Evolutionary conservation across 2,888 invertebrate genomes (phyloP), one percentile per base, ranked within the genome.

Genomic region (Leptinotarsa haldemani): DNA sequence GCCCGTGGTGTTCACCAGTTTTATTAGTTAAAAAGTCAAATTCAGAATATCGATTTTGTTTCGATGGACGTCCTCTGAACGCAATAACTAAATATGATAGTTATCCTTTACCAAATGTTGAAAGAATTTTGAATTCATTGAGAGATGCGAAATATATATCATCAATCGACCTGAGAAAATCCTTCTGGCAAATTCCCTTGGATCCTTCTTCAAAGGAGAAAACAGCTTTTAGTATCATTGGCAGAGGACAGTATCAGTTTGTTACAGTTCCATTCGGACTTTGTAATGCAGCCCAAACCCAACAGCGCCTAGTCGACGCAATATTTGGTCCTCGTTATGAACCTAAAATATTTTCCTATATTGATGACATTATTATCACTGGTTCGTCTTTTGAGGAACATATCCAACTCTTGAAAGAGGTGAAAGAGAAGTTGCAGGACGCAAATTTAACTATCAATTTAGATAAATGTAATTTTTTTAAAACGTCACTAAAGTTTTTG

Each of bases 171-270:
- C 66, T 83, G 9, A 77, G 73, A n/a, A 70, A 71, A 40, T 78
- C 78, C 2, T 82, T 80, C 75, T 81, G 79, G 79, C 82, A 83
- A 73, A 75, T 84, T 16, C 79, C 79, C 5, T 65, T 83, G 48
- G 67, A 74, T 47, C 64, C 72, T 25, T 63, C 67, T 15, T 80
- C 80, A 40, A 64, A 64, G 30, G 80, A 81, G 66, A 83, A 83
- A 71, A 83, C 83, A 25, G 83, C 84, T 4, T 85, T 85, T 77
- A 73, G 77, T 16, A 78, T 84, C 0, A 80, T 81, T 4, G 79
- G 82, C 13, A 71, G 81, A 47, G 83, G 84, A 3, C 75, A 81
- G 4, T 84, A 81, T 70, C 78, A 84, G 46, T 84, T 80, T 69
- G 66, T 22, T 1, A 76, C 74, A 12, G 69, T 81, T 69, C 78